phyloP scores from a whole-genome alignment of 2,888 invertebrate species.

The Drosophila gaucha region DNA sequence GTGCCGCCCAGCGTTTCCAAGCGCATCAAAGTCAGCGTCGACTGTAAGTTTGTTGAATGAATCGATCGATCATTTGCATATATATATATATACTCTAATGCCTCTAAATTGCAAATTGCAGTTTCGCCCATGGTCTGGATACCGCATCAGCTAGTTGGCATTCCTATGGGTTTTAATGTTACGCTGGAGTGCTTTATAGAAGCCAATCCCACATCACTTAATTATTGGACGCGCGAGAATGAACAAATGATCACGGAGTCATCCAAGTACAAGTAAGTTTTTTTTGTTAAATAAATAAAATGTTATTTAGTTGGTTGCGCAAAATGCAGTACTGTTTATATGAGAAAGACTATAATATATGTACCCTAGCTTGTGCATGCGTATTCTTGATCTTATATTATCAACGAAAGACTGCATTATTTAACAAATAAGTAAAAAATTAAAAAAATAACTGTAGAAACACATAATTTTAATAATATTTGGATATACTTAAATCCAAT shows the following conservation, averaged over 20 bases:
- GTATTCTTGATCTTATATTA: too few relatives aligned
- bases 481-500: too few relatives aligned
- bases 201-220: slow-evolving; percentile 95
- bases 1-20: slow-evolving; percentile 96
- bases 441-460: too few relatives aligned
- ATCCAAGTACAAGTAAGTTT: slow-evolving; percentile 88
- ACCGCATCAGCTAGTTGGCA: slow-evolving; percentile 95
- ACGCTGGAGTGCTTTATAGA: slow-evolving; percentile 95
- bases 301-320: too few relatives aligned
- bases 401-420: too few relatives aligned
- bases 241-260: slow-evolving; percentile 96
- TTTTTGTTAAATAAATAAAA: too few relatives aligned
- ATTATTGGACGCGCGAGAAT: slow-evolving; percentile 95
- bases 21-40: slow-evolving; percentile 96
- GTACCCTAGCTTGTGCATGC: too few relatives aligned
- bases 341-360: too few relatives aligned
- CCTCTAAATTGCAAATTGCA: slow-evolving; percentile 82
- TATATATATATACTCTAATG: not conserved
- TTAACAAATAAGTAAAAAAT: too few relatives aligned
- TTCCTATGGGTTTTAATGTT: slow-evolving; percentile 92
- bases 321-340: too few relatives aligned
- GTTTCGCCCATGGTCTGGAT: slow-evolving; percentile 97
- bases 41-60: slow-evolving; percentile 90
- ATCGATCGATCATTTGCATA: not conserved
- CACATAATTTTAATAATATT: too few relatives aligned